Evolutionary conservation across 2,113 vertebrate species (phyloP).

Genomic region (Trichomycterus rosablanca): DNA sequence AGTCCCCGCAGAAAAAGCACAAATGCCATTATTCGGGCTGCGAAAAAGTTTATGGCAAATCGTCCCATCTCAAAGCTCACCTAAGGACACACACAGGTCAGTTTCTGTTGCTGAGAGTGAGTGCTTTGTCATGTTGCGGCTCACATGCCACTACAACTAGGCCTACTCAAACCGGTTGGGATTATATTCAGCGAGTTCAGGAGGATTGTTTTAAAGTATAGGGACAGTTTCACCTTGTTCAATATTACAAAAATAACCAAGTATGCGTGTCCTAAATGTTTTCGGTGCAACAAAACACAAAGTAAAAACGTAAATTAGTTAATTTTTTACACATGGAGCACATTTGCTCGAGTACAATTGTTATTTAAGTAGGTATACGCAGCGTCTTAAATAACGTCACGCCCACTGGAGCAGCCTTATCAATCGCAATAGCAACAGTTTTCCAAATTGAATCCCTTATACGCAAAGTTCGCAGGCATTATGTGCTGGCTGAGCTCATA

Average conservation of each 20-base stretch:
- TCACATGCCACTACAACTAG: conserved; percentile 32
- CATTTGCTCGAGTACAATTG: too few species aligned
- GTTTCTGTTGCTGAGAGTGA: conserved; percentile 65
- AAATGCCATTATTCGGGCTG: conserved; percentile 97
- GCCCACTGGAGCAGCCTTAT: conserved; percentile 38
- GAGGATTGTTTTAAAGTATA: conserved; percentile 9
- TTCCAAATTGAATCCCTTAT: conserved; percentile 31
- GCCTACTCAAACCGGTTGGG: conserved; percentile 17
- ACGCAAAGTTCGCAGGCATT: too few species aligned
- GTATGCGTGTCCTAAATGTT: too few species aligned
- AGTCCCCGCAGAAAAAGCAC: conserved; percentile 94
- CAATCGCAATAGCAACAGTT: conserved; percentile 41
- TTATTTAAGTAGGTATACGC: not conserved
- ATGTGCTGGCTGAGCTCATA: too few species aligned
- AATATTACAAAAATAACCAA: too few species aligned
- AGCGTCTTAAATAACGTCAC: conserved; percentile 34
- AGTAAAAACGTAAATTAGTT: too few species aligned
- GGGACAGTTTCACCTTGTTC: not conserved
- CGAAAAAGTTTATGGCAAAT: conserved; percentile 99
- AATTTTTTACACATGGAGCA: too few species aligned
- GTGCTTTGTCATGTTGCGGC: conserved; percentile 44
- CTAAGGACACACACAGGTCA: conserved; percentile 99
- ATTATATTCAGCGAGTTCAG: conserved; percentile 3
- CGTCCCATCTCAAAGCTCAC: conserved; percentile 98
- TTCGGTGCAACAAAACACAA: too few species aligned